Percentiles rank a stretch among this genome's conserved stretches.
Conservation (phyloP, 2,797 vertebrate species). For the Diceros bicornis region DNA sequence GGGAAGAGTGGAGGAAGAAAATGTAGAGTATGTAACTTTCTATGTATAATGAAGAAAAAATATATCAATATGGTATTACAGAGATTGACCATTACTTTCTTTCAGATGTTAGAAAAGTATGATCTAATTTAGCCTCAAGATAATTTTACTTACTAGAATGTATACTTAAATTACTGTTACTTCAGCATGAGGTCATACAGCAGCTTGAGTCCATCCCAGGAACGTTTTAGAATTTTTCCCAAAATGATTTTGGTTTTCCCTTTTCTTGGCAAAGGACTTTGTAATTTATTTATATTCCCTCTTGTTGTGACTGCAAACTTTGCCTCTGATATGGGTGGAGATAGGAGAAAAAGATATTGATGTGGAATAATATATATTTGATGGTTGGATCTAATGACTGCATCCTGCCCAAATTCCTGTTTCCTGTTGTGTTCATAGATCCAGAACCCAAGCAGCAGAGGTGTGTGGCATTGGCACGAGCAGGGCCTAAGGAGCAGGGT, state of each 20-base stretch:
- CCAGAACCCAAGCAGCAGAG: neutral
- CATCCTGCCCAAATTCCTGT: neutral
- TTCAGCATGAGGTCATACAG: neutral
- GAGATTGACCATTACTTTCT: neutral
- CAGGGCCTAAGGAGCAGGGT: neutral
- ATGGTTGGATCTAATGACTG: neutral
- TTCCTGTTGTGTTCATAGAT: neutral
- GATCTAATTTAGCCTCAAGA: neutral
- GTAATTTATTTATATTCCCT: neutral
- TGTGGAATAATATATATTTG: neutral
- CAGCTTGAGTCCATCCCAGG: neutral
- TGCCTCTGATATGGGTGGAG: neutral
- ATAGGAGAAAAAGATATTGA: neutral
- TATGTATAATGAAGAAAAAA: conserved; percentile 10
- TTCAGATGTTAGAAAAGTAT: neutral
- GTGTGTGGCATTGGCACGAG: neutral
- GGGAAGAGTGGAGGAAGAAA: neutral
- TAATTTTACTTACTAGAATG: neutral
- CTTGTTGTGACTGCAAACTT: neutral
- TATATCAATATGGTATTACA: neutral
- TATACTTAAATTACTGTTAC: neutral
- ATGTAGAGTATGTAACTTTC: neutral
- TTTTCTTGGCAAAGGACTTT: neutral
- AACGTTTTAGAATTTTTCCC: conserved; percentile 12
- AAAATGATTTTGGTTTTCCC: neutral